Base-by-base conservation (phyloP, 2,113 vertebrate genomes). In the Syngnathoides biaculeatus region DNA sequence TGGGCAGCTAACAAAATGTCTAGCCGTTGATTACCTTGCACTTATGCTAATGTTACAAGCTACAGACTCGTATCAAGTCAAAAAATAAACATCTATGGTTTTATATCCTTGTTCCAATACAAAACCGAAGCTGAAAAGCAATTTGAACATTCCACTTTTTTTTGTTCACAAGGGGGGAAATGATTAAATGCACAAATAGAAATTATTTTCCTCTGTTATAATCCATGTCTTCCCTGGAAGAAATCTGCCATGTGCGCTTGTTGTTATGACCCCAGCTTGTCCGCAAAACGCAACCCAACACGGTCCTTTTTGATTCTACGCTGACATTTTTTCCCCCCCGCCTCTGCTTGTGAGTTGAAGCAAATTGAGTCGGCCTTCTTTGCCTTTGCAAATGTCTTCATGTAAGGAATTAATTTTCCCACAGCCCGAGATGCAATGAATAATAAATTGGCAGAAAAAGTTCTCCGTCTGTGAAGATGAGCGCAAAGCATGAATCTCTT, bases 331-430 rank as follows among this genome's bases (percentile, higher is more conserved):
- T 9, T 20, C 4, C 24, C 12, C 14, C 53, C 12, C 2, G 45
- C 79, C 67, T 64, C 66, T 73, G 74, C 75, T 61, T 60, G 75
- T 78, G 71, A 81, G 74, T 82, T 83, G 67, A 80, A 75, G 75
- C 65, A 75, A 86, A 82, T 85, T 68, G 56, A 82, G 71, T 78
- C 77, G 68, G 79, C 81, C 82, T 85, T 85, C 84, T 86, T 50
- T 79, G 86, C 82, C 74, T 77, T 86, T 84, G 78, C 82, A 85
- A 82, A 87, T 84, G 79, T 84, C 79, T 78, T 65, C 76, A 84
- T 82, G 77, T 82, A 77, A 78, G 70, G 74, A 88, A 84, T 86
- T 84, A 67, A 85, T 87, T 88, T 90, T 81, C 79, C 70, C 60
- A 74, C 78, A 77, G 81, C 72, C 73, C 19, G 19, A 80, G 81